Percentiles rank a stretch among this genome's conserved stretches.
Evolutionary conservation across 2,113 vertebrate genomes (phyloP).

Genomic region (Platysteira castanea): DNA sequence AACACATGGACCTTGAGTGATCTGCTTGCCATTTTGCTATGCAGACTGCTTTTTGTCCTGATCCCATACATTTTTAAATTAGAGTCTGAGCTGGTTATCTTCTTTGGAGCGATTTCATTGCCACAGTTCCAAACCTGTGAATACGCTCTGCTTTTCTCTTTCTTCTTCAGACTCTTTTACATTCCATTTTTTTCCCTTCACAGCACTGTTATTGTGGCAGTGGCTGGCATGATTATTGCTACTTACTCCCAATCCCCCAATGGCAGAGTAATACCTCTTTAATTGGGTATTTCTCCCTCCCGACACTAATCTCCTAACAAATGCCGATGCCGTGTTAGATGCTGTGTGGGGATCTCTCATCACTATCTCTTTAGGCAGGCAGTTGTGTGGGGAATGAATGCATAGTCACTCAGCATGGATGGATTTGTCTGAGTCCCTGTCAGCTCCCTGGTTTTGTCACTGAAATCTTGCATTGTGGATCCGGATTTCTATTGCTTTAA

Average conservation of each 20-base stretch:
- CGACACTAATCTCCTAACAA: slow-evolving; percentile 65
- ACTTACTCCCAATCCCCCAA: slow-evolving; percentile 23
- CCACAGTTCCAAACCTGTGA: not conserved
- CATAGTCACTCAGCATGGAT: slow-evolving; percentile 46
- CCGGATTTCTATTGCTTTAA: slow-evolving; percentile 45
- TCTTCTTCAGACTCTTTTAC: slow-evolving; percentile 1
- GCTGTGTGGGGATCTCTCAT: slow-evolving; percentile 58
- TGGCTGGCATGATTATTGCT: slow-evolving; percentile 36
- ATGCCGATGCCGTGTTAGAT: slow-evolving; percentile 22
- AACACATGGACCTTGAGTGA: not conserved
- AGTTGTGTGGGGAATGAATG: slow-evolving; percentile 36
- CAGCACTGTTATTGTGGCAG: not conserved
- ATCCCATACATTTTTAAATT: slow-evolving; percentile 14
- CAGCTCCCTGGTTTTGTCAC: slow-evolving; percentile 49
- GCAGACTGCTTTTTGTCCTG: not conserved
- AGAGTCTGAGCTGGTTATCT: slow-evolving; percentile 5
- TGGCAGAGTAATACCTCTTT: slow-evolving; percentile 48
- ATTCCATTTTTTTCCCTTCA: not conserved
- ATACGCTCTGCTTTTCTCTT: not conserved
- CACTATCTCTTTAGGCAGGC: slow-evolving; percentile 56
- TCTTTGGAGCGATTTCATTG: not conserved
- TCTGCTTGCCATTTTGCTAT: not conserved
- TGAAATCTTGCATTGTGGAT: slow-evolving; percentile 36
- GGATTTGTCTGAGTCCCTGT: slow-evolving; percentile 62
- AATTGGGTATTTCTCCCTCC: slow-evolving; percentile 57